These are phyloP conservation scores for Heliconius sara DNA, from an alignment of 2,888 invertebrate genomes.

Conservation along the genomic window DNA sequence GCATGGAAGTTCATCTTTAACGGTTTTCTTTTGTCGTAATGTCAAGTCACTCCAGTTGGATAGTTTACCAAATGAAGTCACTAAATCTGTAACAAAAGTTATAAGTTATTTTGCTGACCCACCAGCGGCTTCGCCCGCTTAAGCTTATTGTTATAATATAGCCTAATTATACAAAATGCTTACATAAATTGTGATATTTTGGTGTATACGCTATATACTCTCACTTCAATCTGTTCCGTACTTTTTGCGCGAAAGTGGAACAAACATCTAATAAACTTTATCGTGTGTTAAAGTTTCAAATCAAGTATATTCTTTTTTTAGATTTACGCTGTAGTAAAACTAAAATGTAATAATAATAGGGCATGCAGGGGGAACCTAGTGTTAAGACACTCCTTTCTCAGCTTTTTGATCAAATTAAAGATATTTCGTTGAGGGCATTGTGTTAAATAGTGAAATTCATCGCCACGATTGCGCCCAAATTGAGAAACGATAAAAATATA, in stretches of 20 bases:
- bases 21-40: conserved; percentile 48
- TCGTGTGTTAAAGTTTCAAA: no score
- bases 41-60: conserved; percentile 63
- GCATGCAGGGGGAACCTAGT: background rate
- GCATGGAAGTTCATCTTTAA: conserved; percentile 49
- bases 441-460: background rate
- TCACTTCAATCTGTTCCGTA: background rate
- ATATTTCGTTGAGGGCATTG: background rate
- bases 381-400: background rate
- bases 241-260: background rate
- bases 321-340: no score
- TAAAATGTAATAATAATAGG: no score
- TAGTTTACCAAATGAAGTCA: conserved; percentile 56
- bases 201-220: background rate
- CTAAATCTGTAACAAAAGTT: conserved; percentile 52
- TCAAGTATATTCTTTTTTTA: no score
- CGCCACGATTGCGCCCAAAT: background rate
- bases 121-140: background rate
- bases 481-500: background rate
- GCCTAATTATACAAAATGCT: no score
- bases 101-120: background rate
- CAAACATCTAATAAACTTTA: background rate
- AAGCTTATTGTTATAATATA: background rate
- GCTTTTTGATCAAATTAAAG: background rate
- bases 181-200: background rate